A percentile compares a stretch with the other conserved stretches of the same genome.
Conservation (phyloP, 2,888 invertebrate species). For the Drosophila setosimentum region DNA sequence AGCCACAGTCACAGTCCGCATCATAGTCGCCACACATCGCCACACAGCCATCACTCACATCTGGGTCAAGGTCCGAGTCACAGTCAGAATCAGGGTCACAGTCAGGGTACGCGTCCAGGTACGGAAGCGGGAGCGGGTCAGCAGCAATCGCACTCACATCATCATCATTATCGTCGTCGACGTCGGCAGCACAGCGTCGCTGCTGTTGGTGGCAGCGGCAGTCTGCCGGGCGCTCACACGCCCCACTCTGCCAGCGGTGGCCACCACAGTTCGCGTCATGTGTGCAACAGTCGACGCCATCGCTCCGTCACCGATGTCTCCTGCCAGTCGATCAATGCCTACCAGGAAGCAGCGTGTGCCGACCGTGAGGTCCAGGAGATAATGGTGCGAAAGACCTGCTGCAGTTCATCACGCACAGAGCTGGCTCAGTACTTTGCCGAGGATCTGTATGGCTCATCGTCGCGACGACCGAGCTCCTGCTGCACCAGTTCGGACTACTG, state of each 20-base stretch:
- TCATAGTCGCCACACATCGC: constrained; percentile 81
- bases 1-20: constrained; percentile 76
- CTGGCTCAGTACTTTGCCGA: constrained; percentile 85
- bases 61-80: constrained; percentile 32
- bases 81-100: constrained; percentile 48
- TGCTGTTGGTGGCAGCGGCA: constrained; percentile 71
- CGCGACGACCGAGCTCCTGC: constrained; percentile 83
- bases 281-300: constrained; percentile 82
- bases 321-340: constrained; percentile 77
- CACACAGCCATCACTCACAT: constrained; percentile 77
- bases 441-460: constrained; percentile 83
- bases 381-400: constrained; percentile 82
- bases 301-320: constrained; percentile 84
- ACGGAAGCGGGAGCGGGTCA: constrained; percentile 23
- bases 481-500: constrained; percentile 85
- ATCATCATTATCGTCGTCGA: constrained; percentile 70
- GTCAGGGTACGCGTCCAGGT: constrained; percentile 53
- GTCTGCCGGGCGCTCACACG: constrained; percentile 73
- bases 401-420: constrained; percentile 83
- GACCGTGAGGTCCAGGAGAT: constrained; percentile 85
- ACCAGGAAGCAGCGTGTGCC: constrained; percentile 82
- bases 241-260: constrained; percentile 48
- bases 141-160: constrained; percentile 62
- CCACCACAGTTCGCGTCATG: constrained; percentile 41
- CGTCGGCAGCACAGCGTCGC: constrained; percentile 63